These are phyloP conservation scores for Myioborus miniatus DNA, from an alignment of 2,797 vertebrate species.

Conservation along the genomic window DNA sequence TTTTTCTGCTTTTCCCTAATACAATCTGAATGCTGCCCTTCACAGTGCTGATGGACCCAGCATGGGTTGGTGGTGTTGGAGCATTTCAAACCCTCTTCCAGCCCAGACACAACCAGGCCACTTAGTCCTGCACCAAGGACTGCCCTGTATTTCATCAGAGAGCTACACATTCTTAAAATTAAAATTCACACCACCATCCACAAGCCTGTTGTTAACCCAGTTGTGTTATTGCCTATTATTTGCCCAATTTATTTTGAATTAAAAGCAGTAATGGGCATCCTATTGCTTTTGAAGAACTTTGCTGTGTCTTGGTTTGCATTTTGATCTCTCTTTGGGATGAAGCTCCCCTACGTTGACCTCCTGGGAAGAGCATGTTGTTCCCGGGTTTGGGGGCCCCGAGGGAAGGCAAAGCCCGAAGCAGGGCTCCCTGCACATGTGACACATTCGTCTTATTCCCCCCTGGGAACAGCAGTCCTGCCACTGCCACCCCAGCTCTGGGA, in stretches of 20 bases:
- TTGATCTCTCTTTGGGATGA: not conserved
- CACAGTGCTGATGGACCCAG: not conserved
- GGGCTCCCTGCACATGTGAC: not conserved
- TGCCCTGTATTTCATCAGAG: not conserved
- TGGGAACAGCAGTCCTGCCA: not conserved
- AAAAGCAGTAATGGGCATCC: not conserved
- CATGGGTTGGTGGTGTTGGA: fast-evolving
- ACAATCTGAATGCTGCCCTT: not conserved
- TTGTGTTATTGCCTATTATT: not conserved
- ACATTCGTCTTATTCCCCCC: not conserved
- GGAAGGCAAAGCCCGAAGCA: not conserved
- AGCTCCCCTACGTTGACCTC: not conserved
- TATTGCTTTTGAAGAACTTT: not conserved
- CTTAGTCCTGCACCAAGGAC: not conserved
- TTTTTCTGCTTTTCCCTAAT: slow-evolving; percentile 8
- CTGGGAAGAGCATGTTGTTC: not conserved
- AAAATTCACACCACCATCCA: not conserved
- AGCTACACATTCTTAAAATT: not conserved
- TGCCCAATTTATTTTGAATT: not conserved
- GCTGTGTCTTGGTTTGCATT: not conserved
- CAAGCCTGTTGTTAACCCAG: not conserved
- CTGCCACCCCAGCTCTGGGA: not conserved
- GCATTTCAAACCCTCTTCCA: not conserved
- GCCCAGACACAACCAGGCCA: not conserved
- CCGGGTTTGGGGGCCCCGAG: not conserved